A percentile compares a stretch with the other conserved stretches of the same genome.
phyloP scores from a whole-genome alignment of 2,888 invertebrate genomes.

The Selenia dentaria region DNA sequence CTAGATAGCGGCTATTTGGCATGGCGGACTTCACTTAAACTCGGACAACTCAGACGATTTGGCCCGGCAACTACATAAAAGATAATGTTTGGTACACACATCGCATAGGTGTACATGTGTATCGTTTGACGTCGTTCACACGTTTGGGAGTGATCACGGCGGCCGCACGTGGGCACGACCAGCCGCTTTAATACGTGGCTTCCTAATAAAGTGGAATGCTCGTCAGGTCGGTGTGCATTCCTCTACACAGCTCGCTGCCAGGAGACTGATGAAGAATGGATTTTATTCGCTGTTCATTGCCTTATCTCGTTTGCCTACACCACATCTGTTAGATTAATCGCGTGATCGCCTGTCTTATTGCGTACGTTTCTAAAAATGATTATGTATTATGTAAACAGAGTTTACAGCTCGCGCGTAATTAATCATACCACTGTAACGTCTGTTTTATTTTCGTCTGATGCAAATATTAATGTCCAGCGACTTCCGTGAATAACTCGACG shows the following conservation, averaged over 20 bases:
- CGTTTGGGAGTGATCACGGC: constrained; percentile 56
- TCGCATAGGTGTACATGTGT: constrained; percentile 29
- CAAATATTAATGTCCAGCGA: constrained; percentile 29
- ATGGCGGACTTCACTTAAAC: constrained; percentile 34
- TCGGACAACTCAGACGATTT: constrained; percentile 34
- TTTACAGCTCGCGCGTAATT: constrained; percentile 26
- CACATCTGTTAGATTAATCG: constrained; percentile 7
- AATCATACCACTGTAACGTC: constrained; percentile 32
- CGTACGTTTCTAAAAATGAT: constrained; percentile 26
- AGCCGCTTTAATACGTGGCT: constrained; percentile 68
- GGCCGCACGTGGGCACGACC: constrained; percentile 52
- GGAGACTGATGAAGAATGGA: constrained; percentile 41
- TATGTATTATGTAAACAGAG: constrained; percentile 21
- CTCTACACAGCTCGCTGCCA: constrained; percentile 35
- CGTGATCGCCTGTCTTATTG: constrained; percentile 20
- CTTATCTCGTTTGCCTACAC: constrained; percentile 24
- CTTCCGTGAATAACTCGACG: constrained; percentile 21
- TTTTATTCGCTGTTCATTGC: constrained; percentile 44
- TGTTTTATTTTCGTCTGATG: constrained; percentile 29
- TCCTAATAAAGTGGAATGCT: constrained; percentile 73
- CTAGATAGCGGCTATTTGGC: constrained; percentile 37
- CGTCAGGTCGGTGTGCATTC: constrained; percentile 39
- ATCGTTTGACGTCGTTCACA: constrained; percentile 48
- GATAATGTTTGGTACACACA: constrained; percentile 35
- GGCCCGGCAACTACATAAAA: constrained; percentile 37